phyloP scores from a whole-genome alignment of 2,797 vertebrate species.

The Hippocampus kuda region DNA sequence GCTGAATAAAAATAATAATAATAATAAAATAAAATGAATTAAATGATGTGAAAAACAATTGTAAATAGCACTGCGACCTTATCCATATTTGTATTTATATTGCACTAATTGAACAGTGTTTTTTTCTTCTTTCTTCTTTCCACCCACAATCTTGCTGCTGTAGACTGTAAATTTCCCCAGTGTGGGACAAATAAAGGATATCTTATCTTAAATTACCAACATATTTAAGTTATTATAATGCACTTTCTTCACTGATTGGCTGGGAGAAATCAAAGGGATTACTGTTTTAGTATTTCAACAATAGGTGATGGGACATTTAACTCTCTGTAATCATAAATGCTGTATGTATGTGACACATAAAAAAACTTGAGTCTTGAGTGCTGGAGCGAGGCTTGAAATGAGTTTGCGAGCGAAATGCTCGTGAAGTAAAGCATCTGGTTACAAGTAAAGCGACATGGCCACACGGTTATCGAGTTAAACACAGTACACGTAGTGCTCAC shows the following conservation, averaged over 20 bases:
- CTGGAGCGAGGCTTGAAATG: neutral
- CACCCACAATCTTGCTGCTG: too few species aligned
- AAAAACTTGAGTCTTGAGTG: neutral
- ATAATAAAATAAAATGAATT: too few species aligned
- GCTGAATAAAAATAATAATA: too few species aligned
- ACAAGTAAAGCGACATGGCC: neutral
- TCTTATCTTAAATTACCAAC: too few species aligned
- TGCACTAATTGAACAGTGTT: too few species aligned
- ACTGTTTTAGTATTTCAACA: neutral
- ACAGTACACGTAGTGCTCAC: neutral
- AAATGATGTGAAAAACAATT: too few species aligned
- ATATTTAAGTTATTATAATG: neutral
- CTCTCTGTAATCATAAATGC: neutral
- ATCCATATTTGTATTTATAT: too few species aligned
- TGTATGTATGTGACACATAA: neutral
- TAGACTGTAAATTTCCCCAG: too few species aligned
- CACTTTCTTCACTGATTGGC: neutral
- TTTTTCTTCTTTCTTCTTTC: too few species aligned
- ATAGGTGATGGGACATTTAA: neutral
- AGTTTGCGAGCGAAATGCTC: neutral
- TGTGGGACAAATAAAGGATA: too few species aligned
- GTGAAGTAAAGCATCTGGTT: neutral
- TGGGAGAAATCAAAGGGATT: neutral
- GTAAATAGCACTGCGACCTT: too few species aligned
- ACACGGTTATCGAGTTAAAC: neutral